phyloP scores from a whole-genome alignment of 2,113 vertebrate species.

The Pelusios castaneus region DNA sequence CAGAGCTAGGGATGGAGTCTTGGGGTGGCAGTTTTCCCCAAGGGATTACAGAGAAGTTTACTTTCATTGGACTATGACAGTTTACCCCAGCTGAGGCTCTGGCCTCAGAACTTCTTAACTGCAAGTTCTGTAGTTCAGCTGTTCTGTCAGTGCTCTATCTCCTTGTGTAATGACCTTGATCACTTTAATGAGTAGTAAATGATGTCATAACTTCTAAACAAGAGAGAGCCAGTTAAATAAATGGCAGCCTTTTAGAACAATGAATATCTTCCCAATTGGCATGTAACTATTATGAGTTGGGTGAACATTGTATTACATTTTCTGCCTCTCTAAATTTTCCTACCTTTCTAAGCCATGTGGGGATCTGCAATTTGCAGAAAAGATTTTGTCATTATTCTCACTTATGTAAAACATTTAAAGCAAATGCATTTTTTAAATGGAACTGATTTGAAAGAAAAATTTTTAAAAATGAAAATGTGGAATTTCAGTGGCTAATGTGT shows the following conservation, averaged over 20 bases:
- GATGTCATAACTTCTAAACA: not conserved
- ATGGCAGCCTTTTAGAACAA: not conserved
- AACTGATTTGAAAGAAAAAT: not conserved
- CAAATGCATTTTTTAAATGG: not conserved
- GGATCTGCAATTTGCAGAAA: not conserved
- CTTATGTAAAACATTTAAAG: not conserved
- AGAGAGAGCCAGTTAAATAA: not conserved
- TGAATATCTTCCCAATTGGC: not conserved
- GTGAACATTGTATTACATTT: not conserved
- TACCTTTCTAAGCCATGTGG: not conserved
- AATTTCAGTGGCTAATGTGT: rapidly evolving
- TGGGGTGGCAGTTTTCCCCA: not conserved
- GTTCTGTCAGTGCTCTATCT: not conserved
- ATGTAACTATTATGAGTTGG: not conserved
- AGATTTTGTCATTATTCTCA: not conserved
- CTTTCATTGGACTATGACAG: too few relatives aligned
- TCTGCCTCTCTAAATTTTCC: not conserved
- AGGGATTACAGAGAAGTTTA: too few relatives aligned
- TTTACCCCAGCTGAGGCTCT: not conserved
- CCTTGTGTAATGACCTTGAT: not conserved
- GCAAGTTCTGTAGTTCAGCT: not conserved
- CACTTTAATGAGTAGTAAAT: not conserved
- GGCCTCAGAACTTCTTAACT: not conserved
- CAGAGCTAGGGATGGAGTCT: not conserved
- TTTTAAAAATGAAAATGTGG: not conserved